phyloP scores from a whole-genome alignment of 2,888 invertebrate genomes.

The Ferdinandea cuprea region DNA sequence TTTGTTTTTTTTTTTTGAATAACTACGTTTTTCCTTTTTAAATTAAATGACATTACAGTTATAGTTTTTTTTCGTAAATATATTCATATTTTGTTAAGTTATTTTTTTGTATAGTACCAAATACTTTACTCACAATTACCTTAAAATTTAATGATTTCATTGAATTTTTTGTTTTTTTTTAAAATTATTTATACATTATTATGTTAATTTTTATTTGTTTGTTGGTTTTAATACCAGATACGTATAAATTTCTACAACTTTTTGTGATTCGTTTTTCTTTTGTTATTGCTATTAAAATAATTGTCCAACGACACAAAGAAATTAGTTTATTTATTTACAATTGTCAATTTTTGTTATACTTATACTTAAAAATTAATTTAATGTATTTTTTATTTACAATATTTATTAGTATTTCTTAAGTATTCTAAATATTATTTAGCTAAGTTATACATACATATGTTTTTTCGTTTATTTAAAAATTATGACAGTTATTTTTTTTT shows the following conservation, averaged over 20 bases:
- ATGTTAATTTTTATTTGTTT: constrained; percentile 33
- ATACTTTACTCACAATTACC: constrained; percentile 65
- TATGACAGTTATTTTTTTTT: constrained; percentile 49
- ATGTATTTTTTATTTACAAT: constrained; percentile 47
- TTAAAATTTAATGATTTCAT: constrained; percentile 38
- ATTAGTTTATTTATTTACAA: constrained; percentile 50
- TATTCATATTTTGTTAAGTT: constrained; percentile 27
- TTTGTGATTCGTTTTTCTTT: constrained; percentile 52
- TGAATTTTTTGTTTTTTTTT: constrained; percentile 21
- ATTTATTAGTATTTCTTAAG: constrained; percentile 21
- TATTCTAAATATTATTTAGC: constrained; percentile 57
- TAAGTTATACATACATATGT: constrained; percentile 32
- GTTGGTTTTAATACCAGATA: constrained; percentile 67
- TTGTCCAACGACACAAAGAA: constrained; percentile 36
- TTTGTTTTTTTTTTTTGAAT: constrained; percentile 48
- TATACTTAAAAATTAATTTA: background rate
- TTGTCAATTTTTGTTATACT: constrained; percentile 8
- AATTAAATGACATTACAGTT: constrained; percentile 60
- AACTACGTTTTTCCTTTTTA: constrained; percentile 44
- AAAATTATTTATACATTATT: constrained; percentile 38
- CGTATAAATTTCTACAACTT: constrained; percentile 71
- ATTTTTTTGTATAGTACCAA: constrained; percentile 65
- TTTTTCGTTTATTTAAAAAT: constrained; percentile 38
- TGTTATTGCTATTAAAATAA: constrained; percentile 54
- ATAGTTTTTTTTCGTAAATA: constrained; percentile 29